Base-by-base conservation (phyloP, 2,113 vertebrate species). In the Tenebrosternarchus preto region DNA sequence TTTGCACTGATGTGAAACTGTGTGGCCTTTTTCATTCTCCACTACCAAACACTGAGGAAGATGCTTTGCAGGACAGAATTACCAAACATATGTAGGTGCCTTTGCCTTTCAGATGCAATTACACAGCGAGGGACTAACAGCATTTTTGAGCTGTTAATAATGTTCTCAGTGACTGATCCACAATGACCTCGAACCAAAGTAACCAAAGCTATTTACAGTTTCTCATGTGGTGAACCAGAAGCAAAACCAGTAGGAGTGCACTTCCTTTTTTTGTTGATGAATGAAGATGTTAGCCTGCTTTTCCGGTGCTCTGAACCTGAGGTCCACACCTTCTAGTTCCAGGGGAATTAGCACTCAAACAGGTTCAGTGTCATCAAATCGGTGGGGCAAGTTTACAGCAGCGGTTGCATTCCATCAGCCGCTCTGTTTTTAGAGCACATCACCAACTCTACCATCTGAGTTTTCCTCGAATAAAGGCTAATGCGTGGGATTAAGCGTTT, bases 401-500 rank as follows among this genome's bases (percentile, higher is more conserved):
- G 43, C 27, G 15, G 60, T 81, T 63, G 79, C 83, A 82, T 82
- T 85, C 82, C 59, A 8, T 60, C 46, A 76, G 76, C 20, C 22
- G 27, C 82, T 72, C 76, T 59, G 59, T 81, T 61, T 61, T 75
- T 24, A 27, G 72, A 63, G 68, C 5, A 3, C 31, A 64, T 64
- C 83, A 81, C 61, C 53, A 46, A 43, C 59, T 15, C n/a, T 53
- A 59, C 59, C 73, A 43, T 43, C 80, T 60, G 33, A 72, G 76
- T 67, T 57, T 53, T 75, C 76, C 69, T 73, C 59, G 86, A 77
- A 82, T 73, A 85, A n/a, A 64, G 27, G 59, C 73, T 73, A 82
- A 78, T 69, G 60, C 43, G 27, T 56, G 70, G 39, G 78, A 89
- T 85, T 84, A 85, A 78, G 22, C 24, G 81, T 83, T 53, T 79